Evolutionary conservation across 2,113 vertebrate genomes (phyloP), one percentile per base, ranked within the genome.

Genomic region (Nipponia nippon): DNA sequence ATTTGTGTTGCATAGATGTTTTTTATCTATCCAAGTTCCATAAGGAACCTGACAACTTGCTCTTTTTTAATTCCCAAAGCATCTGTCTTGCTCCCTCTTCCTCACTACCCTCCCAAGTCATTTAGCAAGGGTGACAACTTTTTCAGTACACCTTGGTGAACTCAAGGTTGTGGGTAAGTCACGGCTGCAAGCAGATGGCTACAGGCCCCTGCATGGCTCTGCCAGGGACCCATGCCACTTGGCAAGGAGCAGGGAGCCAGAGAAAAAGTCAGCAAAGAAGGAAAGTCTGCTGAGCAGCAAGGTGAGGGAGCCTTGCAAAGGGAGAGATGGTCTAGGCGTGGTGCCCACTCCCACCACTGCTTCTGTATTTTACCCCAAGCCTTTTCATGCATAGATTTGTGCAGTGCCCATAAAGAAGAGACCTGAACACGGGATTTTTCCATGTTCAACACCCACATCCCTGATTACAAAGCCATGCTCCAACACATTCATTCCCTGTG

Each of bases 201-300:
- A 47, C 2, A 1, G 62, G 29, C 10, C 22, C 36, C n/a, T 19
- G 18, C 1, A 3, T 17, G 22, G 27, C 55, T 49, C n/a, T 3
- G 4, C 19, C 2, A 1, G 30, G 21, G 42, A 56, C 26, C 21
- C 50, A 44, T 0, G 0, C 15, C 2, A 2, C 42, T 63, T 49
- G 18, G 15, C 0, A 4, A 81, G 42, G 49, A 49, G 19, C 30
- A 27, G 40, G 49, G 42, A 34, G 29, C 16, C 25, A 53, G 30
- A 63, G 7, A 18, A 55, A 53, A 72, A 6, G 9, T 55, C 56
- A 62, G 10, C 55, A 26, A 83, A 40, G 53, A 69, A 47, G 12
- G 42, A 66, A 56, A 36, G 32, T 83, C 36, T 36, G n/a, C 32
- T 0, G 4, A 56, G n/a, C n/a, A 71, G 42, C 1, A 9, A 63